Evolutionary conservation across 2,888 invertebrate species (phyloP).

Genomic region (Trimorus sp.): DNA sequence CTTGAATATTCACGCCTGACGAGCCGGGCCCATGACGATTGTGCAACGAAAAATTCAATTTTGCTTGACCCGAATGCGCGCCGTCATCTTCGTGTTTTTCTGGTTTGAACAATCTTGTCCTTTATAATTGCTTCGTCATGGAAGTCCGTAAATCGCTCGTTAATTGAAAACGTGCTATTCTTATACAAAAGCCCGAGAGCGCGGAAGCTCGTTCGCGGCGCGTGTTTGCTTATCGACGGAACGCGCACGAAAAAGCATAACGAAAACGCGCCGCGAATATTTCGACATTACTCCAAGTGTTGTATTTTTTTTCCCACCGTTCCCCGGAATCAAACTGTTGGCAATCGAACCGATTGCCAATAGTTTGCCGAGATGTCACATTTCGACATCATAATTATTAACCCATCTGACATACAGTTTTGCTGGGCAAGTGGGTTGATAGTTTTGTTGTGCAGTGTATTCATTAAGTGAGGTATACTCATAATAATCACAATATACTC

Average conservation of each 20-base stretch:
- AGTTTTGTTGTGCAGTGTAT: too few relatives aligned
- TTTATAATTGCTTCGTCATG: constrained; percentile 58
- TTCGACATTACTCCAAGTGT: constrained; percentile 52
- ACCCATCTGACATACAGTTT: too few relatives aligned
- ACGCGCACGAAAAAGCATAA: constrained; percentile 35
- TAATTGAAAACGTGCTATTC: constrained; percentile 61
- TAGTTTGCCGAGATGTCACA: too few relatives aligned
- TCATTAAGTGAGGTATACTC: too few relatives aligned
- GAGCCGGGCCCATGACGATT: constrained; percentile 25
- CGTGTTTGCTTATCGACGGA: constrained; percentile 41
- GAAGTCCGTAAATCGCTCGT: constrained; percentile 56
- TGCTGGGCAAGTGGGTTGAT: too few relatives aligned
- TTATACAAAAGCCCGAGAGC: constrained; percentile 33
- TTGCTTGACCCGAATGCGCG: constrained; percentile 34
- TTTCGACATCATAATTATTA: too few relatives aligned
- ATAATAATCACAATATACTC: too few relatives aligned
- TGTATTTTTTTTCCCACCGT: too few relatives aligned
- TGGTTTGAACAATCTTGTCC: constrained; percentile 54
- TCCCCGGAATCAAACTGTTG: too few relatives aligned
- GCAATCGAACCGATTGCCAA: too few relatives aligned
- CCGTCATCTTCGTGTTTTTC: constrained; percentile 56
- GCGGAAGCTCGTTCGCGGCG: constrained; percentile 34
- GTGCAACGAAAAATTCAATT: constrained; percentile 45
- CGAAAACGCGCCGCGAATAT: constrained; percentile 38
- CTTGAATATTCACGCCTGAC: background rate